Evolutionary conservation across 2,113 vertebrate species (phyloP).

Genomic region (Rhagologus leucostigma): DNA sequence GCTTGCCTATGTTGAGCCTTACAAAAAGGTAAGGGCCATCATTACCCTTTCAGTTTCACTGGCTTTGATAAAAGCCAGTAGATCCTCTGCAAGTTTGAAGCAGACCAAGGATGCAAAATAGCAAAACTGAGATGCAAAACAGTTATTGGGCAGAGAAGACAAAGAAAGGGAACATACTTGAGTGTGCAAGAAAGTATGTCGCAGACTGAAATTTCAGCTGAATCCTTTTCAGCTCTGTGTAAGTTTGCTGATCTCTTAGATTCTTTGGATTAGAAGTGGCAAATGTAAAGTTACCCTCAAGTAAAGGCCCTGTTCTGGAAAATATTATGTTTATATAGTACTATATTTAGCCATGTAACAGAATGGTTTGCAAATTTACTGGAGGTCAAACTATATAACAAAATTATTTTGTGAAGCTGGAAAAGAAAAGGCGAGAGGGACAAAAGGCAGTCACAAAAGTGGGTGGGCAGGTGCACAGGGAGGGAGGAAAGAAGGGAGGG

Average conservation of each 20-base stretch:
- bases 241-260: background rate
- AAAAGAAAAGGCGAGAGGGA: background rate
- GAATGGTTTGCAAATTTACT: background rate
- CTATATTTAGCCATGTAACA: background rate
- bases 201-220: background rate
- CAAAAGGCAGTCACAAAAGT: background rate
- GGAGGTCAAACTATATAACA: background rate
- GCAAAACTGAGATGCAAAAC: background rate
- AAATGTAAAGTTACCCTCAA: background rate
- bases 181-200: background rate
- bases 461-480: no score
- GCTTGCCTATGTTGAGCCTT: background rate
- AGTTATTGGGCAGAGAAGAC: background rate
- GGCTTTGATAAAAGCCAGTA: background rate
- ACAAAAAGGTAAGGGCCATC: background rate
- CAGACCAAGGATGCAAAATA: background rate
- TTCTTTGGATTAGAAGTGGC: background rate
- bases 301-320: background rate
- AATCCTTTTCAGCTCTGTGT: background rate
- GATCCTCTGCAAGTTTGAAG: background rate
- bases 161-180: background rate
- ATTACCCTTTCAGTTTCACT: background rate
- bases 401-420: background rate
- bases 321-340: no score
- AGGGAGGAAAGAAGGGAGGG: background rate